These are phyloP conservation scores for Drosophila jambulina DNA, from an alignment of 1,140 invertebrate species.

Conservation along the genomic window DNA sequence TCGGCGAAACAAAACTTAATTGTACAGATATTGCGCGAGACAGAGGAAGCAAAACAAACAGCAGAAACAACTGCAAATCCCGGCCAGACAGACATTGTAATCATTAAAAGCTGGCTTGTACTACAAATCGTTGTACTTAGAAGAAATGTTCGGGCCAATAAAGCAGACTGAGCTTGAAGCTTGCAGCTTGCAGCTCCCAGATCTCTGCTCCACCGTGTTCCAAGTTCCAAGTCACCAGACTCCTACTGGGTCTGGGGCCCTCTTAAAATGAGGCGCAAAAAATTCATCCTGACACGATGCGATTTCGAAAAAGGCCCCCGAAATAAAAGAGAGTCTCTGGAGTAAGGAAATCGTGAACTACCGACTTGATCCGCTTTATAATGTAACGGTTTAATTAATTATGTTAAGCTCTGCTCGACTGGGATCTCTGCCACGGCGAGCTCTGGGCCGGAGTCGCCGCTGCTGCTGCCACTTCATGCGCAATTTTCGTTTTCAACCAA, in stretches of 20 bases:
- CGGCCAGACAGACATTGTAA: slow-evolving; percentile 70
- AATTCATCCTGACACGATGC: slow-evolving; percentile 83
- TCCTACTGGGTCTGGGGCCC: slow-evolving; percentile 13
- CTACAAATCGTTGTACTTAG: slow-evolving; percentile 82
- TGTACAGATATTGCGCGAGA: slow-evolving; percentile 68
- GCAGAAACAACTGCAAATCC: slow-evolving; percentile 37
- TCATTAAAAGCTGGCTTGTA: slow-evolving; percentile 83
- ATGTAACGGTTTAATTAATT: slow-evolving; percentile 85
- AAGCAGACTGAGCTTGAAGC: slow-evolving; percentile 30
- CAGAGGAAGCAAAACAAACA: slow-evolving; percentile 53
- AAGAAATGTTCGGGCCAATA: slow-evolving; percentile 77
- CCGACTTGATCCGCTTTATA: slow-evolving; percentile 82
- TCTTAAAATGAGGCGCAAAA: slow-evolving; percentile 78
- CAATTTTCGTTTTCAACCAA: slow-evolving; percentile 78
- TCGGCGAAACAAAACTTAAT: slow-evolving; percentile 76
- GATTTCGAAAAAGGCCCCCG: slow-evolving; percentile 53
- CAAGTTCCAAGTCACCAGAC: slow-evolving; percentile 16
- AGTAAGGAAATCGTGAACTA: slow-evolving; percentile 77
- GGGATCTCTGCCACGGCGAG: slow-evolving; percentile 15
- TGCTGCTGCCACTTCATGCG: slow-evolving; percentile 80
- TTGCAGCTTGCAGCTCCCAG: neutral
- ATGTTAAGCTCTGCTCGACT: slow-evolving; percentile 65
- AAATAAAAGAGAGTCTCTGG: slow-evolving; percentile 49
- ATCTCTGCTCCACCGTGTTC: neutral
- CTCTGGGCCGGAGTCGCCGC: slow-evolving; percentile 23